Percentiles rank a stretch among this genome's conserved stretches.
These are phyloP conservation scores for Pyrochroa serraticornis DNA, from an alignment of 2,888 invertebrate species.

Conservation along the genomic window DNA sequence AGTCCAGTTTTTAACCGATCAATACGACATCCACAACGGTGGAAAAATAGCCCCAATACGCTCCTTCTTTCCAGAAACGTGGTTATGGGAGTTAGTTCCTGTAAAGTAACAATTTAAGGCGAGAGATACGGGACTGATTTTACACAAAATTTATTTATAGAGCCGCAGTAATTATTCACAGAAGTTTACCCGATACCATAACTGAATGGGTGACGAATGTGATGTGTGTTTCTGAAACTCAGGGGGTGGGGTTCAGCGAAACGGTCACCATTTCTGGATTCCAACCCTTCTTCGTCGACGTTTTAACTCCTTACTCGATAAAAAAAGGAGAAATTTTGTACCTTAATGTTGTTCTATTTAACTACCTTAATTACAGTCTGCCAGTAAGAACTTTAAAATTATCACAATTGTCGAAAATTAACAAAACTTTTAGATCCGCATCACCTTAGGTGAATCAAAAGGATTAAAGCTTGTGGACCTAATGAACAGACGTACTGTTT, in stretches of 20 bases:
- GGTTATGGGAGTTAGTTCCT: conserved; percentile 69
- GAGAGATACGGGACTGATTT: neutral
- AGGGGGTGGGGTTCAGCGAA: conserved; percentile 51
- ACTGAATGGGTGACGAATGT: conserved; percentile 68
- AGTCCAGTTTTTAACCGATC: conserved; percentile 45
- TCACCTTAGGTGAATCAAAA: conserved; percentile 45
- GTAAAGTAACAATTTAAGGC: conserved; percentile 51
- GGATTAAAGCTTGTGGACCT: conserved; percentile 44
- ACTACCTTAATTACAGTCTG: conserved; percentile 72
- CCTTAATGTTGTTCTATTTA: conserved; percentile 72
- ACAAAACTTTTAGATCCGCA: conserved; percentile 41
- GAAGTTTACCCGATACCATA: conserved; percentile 64
- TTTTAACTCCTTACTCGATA: conserved; percentile 69
- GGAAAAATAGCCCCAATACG: conserved; percentile 49
- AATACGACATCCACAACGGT: conserved; percentile 41
- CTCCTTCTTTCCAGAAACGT: conserved; percentile 66
- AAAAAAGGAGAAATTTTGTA: conserved; percentile 70
- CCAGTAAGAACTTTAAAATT: conserved; percentile 60
- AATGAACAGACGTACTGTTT: conserved; percentile 38
- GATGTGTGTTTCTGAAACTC: conserved; percentile 60
- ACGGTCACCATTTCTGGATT: conserved; percentile 60
- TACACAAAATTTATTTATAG: conserved; percentile 7
- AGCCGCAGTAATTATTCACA: conserved; percentile 37
- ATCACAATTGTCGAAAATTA: neutral
- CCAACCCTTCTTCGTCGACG: conserved; percentile 78